phyloP scores from a whole-genome alignment of 2,797 vertebrate species.

The Clamator glandarius region DNA sequence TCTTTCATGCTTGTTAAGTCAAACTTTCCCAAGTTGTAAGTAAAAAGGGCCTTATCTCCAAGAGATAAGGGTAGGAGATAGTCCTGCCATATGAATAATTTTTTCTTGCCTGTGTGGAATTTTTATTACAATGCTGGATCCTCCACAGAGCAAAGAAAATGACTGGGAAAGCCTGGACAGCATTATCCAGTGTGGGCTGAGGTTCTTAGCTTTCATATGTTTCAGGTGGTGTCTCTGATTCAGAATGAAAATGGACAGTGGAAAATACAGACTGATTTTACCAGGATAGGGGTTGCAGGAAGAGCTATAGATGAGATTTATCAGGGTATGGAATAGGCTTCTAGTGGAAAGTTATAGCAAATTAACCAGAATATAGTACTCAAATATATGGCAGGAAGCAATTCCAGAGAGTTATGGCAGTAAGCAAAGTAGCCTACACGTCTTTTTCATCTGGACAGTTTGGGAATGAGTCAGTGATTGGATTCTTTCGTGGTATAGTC shows the following conservation, averaged over 20 bases:
- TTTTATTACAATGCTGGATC: neutral
- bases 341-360: constrained; percentile 43
- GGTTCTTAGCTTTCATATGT: constrained; percentile 18
- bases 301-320: constrained; percentile 22
- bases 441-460: constrained; percentile 58
- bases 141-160: neutral
- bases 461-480: constrained; percentile 58
- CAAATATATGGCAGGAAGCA: constrained; percentile 37
- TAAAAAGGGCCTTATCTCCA: neutral
- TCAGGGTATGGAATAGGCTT: neutral
- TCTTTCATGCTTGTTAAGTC: neutral
- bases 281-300: neutral
- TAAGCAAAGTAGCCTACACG: constrained; percentile 31
- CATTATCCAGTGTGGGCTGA: neutral
- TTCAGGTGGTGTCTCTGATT: constrained; percentile 2
- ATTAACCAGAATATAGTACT: constrained; percentile 51
- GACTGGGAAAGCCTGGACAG: neutral
- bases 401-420: constrained; percentile 46
- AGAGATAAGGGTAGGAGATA: neutral
- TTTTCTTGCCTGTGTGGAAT: neutral
- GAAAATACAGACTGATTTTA: constrained; percentile 11
- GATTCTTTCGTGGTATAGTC: neutral
- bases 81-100: neutral
- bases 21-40: neutral
- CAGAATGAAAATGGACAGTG: constrained; percentile 7